Evolutionary conservation across 2,888 invertebrate species (phyloP).

Genomic region (Chaitophorus viminalis): DNA sequence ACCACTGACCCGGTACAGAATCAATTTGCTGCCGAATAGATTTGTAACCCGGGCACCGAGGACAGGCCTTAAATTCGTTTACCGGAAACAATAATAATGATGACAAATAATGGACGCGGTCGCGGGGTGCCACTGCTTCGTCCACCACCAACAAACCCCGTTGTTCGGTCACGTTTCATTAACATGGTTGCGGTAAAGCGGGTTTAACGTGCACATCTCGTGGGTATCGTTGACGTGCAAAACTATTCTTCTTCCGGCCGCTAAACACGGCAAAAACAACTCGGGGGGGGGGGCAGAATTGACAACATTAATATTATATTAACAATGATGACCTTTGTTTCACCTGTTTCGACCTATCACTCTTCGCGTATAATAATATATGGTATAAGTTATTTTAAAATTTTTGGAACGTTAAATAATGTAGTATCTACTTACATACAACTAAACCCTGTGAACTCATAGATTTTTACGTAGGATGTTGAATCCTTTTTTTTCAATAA

Average conservation of each 20-base stretch:
- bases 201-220: not conserved
- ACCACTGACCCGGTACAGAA: constrained; percentile 19
- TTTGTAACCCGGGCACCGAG: not conserved
- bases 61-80: constrained; percentile 26
- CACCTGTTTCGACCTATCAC: not conserved
- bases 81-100: constrained; percentile 45
- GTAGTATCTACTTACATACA: too few species aligned
- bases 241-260: constrained; percentile 29
- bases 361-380: not conserved
- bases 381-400: not conserved
- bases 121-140: too few species aligned
- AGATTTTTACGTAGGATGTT: not conserved
- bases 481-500: not conserved
- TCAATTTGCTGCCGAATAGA: constrained; percentile 28
- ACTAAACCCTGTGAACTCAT: too few species aligned
- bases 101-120: constrained; percentile 42
- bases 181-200: constrained; percentile 17
- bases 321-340: not conserved
- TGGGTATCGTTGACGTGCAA: constrained; percentile 48
- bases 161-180: constrained; percentile 51
- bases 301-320: not conserved
- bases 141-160: too few species aligned
- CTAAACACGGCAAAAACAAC: not conserved
- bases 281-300: not conserved
- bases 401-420: not conserved